These are phyloP conservation scores for Kuschelorhynchus macadamiae DNA, from an alignment of 2,888 invertebrate species.

Conservation along the genomic window DNA sequence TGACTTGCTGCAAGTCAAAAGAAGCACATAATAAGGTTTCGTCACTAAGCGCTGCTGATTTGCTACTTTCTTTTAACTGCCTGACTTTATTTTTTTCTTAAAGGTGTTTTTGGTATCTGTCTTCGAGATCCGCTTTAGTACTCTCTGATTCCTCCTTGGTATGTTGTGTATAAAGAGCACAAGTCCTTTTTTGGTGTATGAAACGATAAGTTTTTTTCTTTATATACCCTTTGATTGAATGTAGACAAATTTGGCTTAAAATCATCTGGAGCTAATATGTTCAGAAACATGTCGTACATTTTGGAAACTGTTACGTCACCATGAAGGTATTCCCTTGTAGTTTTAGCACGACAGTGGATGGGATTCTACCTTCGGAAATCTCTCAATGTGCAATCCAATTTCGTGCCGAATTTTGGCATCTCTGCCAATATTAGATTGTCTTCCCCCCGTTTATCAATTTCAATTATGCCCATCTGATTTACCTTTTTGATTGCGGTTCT, in stretches of 20 bases:
- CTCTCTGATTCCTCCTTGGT: slow-evolving; percentile 28
- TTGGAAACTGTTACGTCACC: slow-evolving; percentile 25
- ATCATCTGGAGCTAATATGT: neutral
- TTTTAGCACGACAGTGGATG: slow-evolving; percentile 29
- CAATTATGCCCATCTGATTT: slow-evolving; percentile 1
- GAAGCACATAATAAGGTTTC: slow-evolving; percentile 47
- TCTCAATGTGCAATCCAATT: slow-evolving; percentile 28
- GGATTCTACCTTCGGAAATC: slow-evolving; percentile 34
- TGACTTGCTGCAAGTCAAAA: slow-evolving; percentile 57
- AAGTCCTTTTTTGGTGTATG: slow-evolving; percentile 13
- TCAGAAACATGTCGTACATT: slow-evolving; percentile 33
- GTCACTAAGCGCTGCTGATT: slow-evolving; percentile 14
- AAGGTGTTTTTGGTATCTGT: slow-evolving; percentile 52
- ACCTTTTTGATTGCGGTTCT: too few species aligned
- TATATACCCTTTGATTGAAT: slow-evolving; percentile 10
- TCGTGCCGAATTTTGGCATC: slow-evolving; percentile 1
- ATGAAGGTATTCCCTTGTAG: slow-evolving; percentile 29
- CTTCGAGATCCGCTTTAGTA: slow-evolving; percentile 36
- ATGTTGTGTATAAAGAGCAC: slow-evolving; percentile 31
- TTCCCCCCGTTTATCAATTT: slow-evolving; percentile 19
- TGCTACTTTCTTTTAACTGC: slow-evolving; percentile 26
- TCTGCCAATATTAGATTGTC: slow-evolving; percentile 17
- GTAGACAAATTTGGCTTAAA: slow-evolving; percentile 2
- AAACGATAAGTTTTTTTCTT: slow-evolving; percentile 1
- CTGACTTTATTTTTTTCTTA: slow-evolving; percentile 51